A percentile compares a stretch with the other conserved stretches of the same genome.
These are phyloP conservation scores for Hepsetus odoe DNA, from an alignment of 2,113 vertebrate species.

Conservation along the genomic window DNA sequence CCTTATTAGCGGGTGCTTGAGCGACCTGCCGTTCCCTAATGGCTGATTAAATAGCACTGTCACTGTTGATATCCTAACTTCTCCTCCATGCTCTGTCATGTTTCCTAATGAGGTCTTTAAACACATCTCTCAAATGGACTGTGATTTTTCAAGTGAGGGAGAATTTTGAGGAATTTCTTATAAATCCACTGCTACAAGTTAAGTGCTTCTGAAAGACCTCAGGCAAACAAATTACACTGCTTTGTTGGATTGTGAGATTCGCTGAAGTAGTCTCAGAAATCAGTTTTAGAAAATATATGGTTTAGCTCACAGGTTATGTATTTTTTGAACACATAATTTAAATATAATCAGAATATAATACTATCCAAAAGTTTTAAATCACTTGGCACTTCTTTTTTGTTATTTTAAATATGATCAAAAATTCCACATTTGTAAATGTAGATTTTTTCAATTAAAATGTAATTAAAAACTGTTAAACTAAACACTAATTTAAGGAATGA, in stretches of 20 bases:
- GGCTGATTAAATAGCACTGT: constrained; percentile 26
- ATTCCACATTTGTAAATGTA: too few relatives aligned
- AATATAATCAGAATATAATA: too few relatives aligned
- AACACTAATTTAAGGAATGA: too few relatives aligned
- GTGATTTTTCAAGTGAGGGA: constrained; percentile 3
- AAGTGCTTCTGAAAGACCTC: neutral
- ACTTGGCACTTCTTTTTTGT: too few relatives aligned
- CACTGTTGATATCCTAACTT: constrained; percentile 13
- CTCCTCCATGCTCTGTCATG: constrained; percentile 21
- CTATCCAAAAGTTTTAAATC: too few relatives aligned
- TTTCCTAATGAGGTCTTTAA: constrained; percentile 34
- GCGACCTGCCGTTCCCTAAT: constrained; percentile 21
- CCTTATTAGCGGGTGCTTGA: constrained; percentile 36
- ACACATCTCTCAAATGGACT: constrained; percentile 10
- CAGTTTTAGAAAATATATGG: too few relatives aligned
- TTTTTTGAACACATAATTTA: too few relatives aligned
- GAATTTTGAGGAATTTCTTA: neutral
- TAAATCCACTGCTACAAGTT: neutral
- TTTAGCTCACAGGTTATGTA: too few relatives aligned
- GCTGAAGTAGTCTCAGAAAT: neutral
- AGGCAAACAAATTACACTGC: neutral
- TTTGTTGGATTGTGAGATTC: neutral
- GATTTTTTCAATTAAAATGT: too few relatives aligned
- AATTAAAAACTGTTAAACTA: too few relatives aligned
- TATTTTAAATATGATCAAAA: too few relatives aligned